Evolutionary conservation across 2,888 invertebrate species (phyloP).

Genomic region (Microchrysa polita): DNA sequence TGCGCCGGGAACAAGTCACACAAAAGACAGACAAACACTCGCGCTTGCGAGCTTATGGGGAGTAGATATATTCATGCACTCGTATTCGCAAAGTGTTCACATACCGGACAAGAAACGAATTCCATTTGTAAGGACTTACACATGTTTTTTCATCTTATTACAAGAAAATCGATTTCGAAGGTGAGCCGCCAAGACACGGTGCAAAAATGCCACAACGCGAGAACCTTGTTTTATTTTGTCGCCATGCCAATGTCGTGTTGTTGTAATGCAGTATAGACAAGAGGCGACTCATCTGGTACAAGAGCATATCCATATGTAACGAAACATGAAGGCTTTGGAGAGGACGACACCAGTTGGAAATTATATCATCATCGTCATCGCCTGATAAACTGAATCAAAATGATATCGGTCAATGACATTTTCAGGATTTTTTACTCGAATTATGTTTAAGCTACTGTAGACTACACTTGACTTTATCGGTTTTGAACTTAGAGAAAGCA

Average conservation of each 20-base stretch:
- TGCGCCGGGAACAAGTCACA: not conserved
- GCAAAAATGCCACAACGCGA: slow-evolving; percentile 47
- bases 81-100: slow-evolving; percentile 36
- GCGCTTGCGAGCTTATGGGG: slow-evolving; percentile 5
- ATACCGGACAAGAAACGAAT: slow-evolving; percentile 46
- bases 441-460: no score
- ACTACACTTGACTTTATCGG: no score
- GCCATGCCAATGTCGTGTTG: slow-evolving; percentile 37
- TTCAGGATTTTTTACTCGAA: no score
- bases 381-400: no score
- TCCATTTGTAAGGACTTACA: slow-evolving; percentile 48
- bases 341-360: not conserved
- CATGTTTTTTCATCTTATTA: slow-evolving; percentile 51
- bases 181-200: slow-evolving; percentile 47
- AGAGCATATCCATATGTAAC: not conserved
- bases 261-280: slow-evolving; percentile 8
- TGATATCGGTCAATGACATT: no score
- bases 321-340: not conserved
- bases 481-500: no score
- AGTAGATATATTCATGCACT: no score
- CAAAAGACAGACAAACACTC: not conserved
- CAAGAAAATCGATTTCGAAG: slow-evolving; percentile 49
- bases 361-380: no score
- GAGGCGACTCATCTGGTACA: not conserved
- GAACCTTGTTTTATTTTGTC: slow-evolving; percentile 45